Percentiles rank a stretch among this genome's conserved stretches.
Evolutionary conservation across 1,140 invertebrate species (phyloP).

Genomic region (Brachionus plicatilis): DNA sequence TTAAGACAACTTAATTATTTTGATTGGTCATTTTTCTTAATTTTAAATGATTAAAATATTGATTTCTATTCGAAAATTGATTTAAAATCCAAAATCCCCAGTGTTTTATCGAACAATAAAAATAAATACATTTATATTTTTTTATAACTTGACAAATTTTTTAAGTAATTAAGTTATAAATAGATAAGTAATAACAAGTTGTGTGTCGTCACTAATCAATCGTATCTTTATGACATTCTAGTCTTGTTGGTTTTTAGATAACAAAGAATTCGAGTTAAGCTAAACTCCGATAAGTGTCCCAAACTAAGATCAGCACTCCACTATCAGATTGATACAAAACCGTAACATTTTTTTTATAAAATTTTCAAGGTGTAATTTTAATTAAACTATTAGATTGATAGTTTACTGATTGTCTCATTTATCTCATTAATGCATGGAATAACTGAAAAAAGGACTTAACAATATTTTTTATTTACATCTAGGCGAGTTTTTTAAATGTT

Average conservation of each 20-base stretch:
- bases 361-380: not conserved
- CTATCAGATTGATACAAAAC: not conserved
- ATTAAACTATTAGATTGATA: not conserved
- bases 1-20: not conserved
- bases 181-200: not conserved
- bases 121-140: not conserved
- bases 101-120: slow-evolving; percentile 20
- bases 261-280: not conserved
- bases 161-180: slow-evolving; percentile 12
- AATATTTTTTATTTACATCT: too few relatives aligned
- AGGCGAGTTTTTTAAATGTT: too few relatives aligned
- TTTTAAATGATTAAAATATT: not conserved
- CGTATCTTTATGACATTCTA: not conserved
- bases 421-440: not conserved
- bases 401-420: not conserved
- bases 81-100: not conserved
- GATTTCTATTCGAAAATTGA: not conserved
- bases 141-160: not conserved
- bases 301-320: not conserved
- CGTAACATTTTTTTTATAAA: not conserved
- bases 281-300: not conserved
- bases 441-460: too few relatives aligned
- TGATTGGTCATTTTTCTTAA: not conserved
- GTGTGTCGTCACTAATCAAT: not conserved
- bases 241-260: not conserved